A percentile compares a stretch with the other conserved stretches of the same genome.
Conservation (phyloP, 2,113 vertebrate genomes). For the Podarcis muralis region DNA sequence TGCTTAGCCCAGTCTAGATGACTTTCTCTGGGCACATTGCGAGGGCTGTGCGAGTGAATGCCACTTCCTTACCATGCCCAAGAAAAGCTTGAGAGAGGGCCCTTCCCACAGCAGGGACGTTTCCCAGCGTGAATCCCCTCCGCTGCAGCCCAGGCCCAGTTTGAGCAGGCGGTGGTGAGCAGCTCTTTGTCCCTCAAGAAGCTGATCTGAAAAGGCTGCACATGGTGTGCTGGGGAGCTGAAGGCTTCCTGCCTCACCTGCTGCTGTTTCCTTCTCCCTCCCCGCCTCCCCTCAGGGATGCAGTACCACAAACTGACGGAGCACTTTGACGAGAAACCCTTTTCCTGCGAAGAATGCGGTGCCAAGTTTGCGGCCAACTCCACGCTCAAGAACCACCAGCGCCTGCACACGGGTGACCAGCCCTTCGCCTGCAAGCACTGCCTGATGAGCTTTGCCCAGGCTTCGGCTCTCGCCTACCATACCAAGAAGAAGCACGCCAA, state of each 20-base stretch:
- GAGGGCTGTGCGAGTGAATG: not conserved
- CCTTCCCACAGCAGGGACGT: not conserved
- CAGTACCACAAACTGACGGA: slow-evolving; percentile 90
- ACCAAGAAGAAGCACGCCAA: slow-evolving; percentile 91
- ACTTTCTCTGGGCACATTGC: not conserved
- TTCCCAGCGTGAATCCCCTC: too few species aligned
- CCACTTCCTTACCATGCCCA: not conserved
- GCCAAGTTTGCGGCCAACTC: slow-evolving; percentile 88
- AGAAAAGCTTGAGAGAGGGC: not conserved
- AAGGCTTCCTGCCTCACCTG: not conserved
- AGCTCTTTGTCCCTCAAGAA: not conserved
- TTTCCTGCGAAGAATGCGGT: slow-evolving; percentile 84
- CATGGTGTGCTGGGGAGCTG: not conserved
- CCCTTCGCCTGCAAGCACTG: slow-evolving; percentile 89
- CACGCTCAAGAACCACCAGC: slow-evolving; percentile 88
- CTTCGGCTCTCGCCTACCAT: slow-evolving; percentile 88
- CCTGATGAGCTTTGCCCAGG: slow-evolving; percentile 87
- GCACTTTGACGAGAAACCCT: slow-evolving; percentile 89
- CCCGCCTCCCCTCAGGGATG: slow-evolving; percentile 79
- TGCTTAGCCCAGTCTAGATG: not conserved
- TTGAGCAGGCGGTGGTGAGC: not conserved
- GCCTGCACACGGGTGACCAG: slow-evolving; percentile 87
- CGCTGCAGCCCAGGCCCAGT: not conserved
- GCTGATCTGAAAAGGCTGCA: not conserved
- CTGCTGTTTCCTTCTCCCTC: not conserved